Base-by-base conservation (phyloP, 2,797 vertebrate species). In the Malacoctenus gilli region DNA sequence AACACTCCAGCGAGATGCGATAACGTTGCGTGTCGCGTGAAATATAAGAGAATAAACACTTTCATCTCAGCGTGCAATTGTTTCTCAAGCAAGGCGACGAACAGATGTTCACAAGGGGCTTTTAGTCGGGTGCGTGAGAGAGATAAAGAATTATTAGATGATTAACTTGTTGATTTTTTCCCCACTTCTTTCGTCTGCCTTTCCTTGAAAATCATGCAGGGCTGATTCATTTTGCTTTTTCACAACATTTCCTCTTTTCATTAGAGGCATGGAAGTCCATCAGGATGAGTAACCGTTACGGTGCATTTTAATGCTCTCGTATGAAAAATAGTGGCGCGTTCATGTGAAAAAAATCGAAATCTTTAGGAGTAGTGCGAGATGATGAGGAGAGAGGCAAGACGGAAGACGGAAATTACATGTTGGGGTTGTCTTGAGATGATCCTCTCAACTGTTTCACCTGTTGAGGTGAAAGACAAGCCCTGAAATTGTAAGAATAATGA, bases 191-290 rank as follows among this genome's bases (percentile, higher is more conserved):
- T 58, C n/a, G 50, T 37, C 34, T 39, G 21, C 20, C 15, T 21
- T 49, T 28, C 28, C 16, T 51, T 40, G 35, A 56, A 53, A 60
- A 70, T 12, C 35, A 50, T 19, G 19, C 14, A 51, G 22, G 38
- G 34, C 44, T 68, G 36, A 73, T 77, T 62, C 35, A 68, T 53
- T 72, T 58, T 44, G 36, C 30, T 50, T 71, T 68, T 76, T 73
- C 50, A 40, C 39, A 71, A 61, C 40, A 68, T 72, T 78, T 74
- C 55, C 52, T 59, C 36, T 53, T 69, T 68, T 82, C 57, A 73
- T 75, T 68, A 80, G 38, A 30, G 31, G 46, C 32, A 32, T 68
- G 51, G 41, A 69, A 50, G 41, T 71, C 51, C 53, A 70, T 68
- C 54, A 39, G 30, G 22, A 31, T 25, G 52, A 54, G 32, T 51